Base-by-base conservation (phyloP, 2,113 vertebrate species). In the Chionomys nivalis region DNA sequence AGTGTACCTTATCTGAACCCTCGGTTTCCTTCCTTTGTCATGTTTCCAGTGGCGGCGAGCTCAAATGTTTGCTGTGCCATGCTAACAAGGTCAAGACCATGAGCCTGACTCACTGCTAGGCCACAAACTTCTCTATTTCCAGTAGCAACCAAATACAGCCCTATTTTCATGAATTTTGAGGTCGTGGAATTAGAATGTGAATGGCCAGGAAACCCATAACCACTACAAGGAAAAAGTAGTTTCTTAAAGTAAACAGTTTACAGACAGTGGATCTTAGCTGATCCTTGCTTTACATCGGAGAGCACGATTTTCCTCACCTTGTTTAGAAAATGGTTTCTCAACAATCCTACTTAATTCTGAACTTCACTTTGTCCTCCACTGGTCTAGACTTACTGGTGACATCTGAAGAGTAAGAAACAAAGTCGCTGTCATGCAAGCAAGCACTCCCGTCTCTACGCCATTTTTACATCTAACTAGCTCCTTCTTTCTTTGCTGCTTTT, bases 171-270 rank as follows among this genome's bases (percentile, higher is more conserved):
- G 65, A 76, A 63, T 55, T 91, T 79, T 52, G 42, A 90, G 65
- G 89, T 92, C 58, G 28, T 28, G 42, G 33, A 66, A 33, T 91
- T 86, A 63, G 28, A 75, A 31, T 36, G 42, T 75, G 68, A 90
- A 76, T 63, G 58, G 31, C 36, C 24, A 63, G 83, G 49, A 89
- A 85, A 93, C 23, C 36, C 72, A 75, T 91, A 79, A 93, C 77
- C 55, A 75, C 63, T 73, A 52, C 13, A 79, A 72, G 87, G 39
- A 65, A 93, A 91, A 88, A 89, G 90, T 61, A 89, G 87, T 91
- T 96, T 91, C 44, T 85, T 24, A 78, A 85, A 86, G 65, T 81
- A 96, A 95, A 86, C 91, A 61, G 52, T 86, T 94, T 93, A 89
- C 42, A 88, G 63, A 42, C 72, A 31, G 31, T 28, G 65, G 72